Evolutionary conservation across 2,888 invertebrate genomes (phyloP).

Genomic region (Drosophila neonasuta): DNA sequence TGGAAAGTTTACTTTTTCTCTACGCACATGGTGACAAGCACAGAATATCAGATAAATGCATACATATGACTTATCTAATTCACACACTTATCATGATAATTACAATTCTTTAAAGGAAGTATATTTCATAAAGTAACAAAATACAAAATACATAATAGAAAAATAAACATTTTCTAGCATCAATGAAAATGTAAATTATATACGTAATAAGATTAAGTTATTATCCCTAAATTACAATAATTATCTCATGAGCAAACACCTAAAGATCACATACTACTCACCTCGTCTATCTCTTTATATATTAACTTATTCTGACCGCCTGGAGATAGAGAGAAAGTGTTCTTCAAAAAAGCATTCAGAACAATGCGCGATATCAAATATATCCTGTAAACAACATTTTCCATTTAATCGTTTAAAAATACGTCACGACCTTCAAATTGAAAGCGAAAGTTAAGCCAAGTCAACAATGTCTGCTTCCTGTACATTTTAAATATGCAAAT

Average conservation of each 20-base stretch:
- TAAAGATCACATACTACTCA: background rate
- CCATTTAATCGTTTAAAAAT: background rate
- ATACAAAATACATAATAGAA: too few relatives aligned
- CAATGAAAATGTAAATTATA: too few relatives aligned
- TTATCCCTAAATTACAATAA: too few relatives aligned
- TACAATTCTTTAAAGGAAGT: too few relatives aligned
- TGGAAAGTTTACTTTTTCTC: background rate
- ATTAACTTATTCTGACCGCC: background rate
- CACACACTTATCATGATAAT: too few relatives aligned
- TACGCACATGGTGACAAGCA: too few relatives aligned
- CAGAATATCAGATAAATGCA: too few relatives aligned
- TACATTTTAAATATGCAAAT: background rate
- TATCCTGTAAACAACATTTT: background rate
- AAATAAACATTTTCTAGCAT: too few relatives aligned
- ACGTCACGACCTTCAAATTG: background rate
- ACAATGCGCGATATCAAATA: background rate
- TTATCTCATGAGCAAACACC: background rate
- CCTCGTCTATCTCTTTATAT: background rate
- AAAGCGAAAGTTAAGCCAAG: background rate
- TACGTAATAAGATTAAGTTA: too few relatives aligned
- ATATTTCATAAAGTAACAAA: too few relatives aligned
- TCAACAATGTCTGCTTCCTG: background rate
- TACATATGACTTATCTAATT: too few relatives aligned
- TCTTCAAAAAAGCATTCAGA: background rate
- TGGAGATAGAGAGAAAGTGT: slow-evolving; percentile 10